A percentile compares a stretch with the other conserved stretches of the same genome.
phyloP scores from a whole-genome alignment of 2,797 vertebrate genomes.

The Liparis tanakae region DNA sequence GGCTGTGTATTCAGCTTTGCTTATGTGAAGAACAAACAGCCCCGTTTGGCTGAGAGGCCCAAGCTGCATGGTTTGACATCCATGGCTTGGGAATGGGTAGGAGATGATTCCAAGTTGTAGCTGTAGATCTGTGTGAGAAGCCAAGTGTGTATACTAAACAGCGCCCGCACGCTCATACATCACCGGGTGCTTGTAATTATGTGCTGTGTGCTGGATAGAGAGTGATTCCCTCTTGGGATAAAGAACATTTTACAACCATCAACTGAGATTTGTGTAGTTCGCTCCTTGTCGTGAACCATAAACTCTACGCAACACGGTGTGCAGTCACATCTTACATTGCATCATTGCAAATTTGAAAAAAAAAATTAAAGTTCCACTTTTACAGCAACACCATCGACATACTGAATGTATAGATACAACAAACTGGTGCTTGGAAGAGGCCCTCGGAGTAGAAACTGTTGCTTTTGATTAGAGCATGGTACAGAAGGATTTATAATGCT shows the following conservation, averaged over 20 bases:
- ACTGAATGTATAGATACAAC: no score
- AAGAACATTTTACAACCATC: slow-evolving; percentile 27
- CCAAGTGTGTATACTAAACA: slow-evolving; percentile 16
- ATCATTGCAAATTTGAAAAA: neutral
- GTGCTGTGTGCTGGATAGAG: slow-evolving; percentile 13
- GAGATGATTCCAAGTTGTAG: slow-evolving; percentile 9
- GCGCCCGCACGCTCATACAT: slow-evolving; percentile 27
- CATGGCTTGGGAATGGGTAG: slow-evolving; percentile 5
- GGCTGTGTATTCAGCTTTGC: slow-evolving; percentile 1
- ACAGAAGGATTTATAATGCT: neutral
- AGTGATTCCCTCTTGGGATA: slow-evolving; percentile 18
- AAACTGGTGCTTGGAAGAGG: neutral
- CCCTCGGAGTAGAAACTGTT: no score
- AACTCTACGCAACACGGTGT: neutral
- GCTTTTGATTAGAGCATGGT: neutral
- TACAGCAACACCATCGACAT: no score
- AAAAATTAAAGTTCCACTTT: neutral
- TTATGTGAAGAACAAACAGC: slow-evolving; percentile 32
- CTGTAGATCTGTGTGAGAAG: slow-evolving; percentile 6
- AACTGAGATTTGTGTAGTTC: slow-evolving; percentile 22
- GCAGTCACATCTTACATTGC: neutral
- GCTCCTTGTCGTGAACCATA: neutral
- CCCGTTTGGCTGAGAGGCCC: slow-evolving; percentile 8
- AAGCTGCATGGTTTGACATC: neutral
- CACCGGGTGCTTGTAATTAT: slow-evolving; percentile 33